Percentiles rank a stretch among this genome's conserved stretches.
These are phyloP conservation scores for Sitta europaea DNA, from an alignment of 2,113 vertebrate genomes.

Conservation along the genomic window DNA sequence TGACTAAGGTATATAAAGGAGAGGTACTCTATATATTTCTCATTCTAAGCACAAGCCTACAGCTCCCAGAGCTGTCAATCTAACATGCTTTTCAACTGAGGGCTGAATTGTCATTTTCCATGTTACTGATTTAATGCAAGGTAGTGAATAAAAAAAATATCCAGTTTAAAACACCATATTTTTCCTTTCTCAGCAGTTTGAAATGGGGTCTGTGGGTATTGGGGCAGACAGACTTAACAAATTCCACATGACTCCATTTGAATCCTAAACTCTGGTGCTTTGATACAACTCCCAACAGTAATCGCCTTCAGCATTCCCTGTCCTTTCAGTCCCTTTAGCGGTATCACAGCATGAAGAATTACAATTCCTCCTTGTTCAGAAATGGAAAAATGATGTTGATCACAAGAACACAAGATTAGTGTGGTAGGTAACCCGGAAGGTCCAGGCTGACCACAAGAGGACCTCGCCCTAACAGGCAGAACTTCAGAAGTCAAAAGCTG, in stretches of 20 bases:
- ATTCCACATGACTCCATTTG: neutral
- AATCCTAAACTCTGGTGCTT: neutral
- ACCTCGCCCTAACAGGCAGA: neutral
- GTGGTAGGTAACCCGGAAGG: neutral
- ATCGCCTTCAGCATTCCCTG: neutral
- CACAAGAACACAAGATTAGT: neutral
- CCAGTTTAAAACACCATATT: neutral
- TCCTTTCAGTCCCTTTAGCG: neutral
- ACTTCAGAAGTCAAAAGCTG: neutral
- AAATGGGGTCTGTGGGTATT: neutral
- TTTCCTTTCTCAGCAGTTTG: neutral
- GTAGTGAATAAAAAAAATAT: neutral
- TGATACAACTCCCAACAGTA: neutral
- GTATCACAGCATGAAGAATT: neutral
- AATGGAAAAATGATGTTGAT: neutral
- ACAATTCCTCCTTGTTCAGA: neutral
- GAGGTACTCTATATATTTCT: neutral
- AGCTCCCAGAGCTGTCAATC: neutral
- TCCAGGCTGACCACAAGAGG: neutral
- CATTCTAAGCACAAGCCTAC: neutral
- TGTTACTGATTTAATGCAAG: conserved; percentile 20
- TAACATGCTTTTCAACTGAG: neutral
- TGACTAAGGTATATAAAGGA: neutral
- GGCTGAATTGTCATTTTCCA: conserved; percentile 9
- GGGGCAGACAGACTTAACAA: neutral